Evolutionary conservation across 2,113 vertebrate species (phyloP).

Genomic region (Bubo scandiacus): DNA sequence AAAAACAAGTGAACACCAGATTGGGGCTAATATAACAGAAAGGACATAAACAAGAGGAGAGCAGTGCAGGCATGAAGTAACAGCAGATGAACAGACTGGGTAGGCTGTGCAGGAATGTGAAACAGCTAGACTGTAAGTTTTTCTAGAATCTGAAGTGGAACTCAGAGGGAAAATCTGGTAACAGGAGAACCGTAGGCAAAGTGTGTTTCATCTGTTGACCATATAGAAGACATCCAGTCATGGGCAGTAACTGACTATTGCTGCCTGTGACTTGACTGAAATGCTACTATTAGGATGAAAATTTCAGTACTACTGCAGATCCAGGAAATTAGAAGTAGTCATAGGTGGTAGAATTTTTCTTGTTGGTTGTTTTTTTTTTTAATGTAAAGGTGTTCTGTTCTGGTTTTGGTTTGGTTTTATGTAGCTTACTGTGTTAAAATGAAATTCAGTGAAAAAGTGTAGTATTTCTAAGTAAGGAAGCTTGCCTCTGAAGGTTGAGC

Average conservation of each 20-base stretch:
- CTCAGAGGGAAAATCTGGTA: not conserved
- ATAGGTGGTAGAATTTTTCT: not conserved
- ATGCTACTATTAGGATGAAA: not conserved
- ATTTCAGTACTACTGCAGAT: not conserved
- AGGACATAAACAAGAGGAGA: not conserved
- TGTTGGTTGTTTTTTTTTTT: not conserved
- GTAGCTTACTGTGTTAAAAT: not conserved
- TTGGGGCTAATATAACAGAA: not conserved
- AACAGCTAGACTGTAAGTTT: not conserved
- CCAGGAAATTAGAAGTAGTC: not conserved
- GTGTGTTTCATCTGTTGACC: not conserved
- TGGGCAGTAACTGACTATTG: not conserved
- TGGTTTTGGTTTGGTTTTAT: not conserved
- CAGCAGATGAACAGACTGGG: not conserved
- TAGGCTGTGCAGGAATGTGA: not conserved
- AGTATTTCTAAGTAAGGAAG: not conserved
- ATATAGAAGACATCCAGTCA: not conserved
- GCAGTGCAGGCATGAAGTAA: not conserved
- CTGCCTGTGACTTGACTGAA: not conserved
- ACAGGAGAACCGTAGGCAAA: not conserved
- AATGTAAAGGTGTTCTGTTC: not conserved
- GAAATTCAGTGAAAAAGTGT: not conserved
- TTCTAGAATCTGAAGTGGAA: not conserved
- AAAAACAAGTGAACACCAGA: not conserved
- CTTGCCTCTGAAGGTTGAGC: not conserved